A percentile compares a stretch with the other conserved stretches of the same genome.
Evolutionary conservation across 1,140 invertebrate species (phyloP).

Genomic region (Drosophila parabipectinata): DNA sequence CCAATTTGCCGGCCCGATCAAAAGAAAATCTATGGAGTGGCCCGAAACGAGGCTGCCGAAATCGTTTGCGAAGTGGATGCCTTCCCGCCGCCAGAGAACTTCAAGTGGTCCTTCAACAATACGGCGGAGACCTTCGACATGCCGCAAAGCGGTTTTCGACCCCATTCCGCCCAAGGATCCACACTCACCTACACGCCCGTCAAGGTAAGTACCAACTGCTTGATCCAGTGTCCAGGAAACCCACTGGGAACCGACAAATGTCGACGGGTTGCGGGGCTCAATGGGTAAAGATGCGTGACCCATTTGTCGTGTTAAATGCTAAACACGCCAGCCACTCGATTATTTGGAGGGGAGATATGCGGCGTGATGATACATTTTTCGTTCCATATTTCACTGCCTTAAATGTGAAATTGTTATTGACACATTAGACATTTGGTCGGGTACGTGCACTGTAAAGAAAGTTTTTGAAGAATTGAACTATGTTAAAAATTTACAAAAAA

Average conservation of each 20-base stretch:
- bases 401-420: conserved; percentile 72
- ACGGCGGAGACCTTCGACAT: conserved; percentile 92
- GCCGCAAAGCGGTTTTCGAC: conserved; percentile 85
- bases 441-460: conserved; percentile 5
- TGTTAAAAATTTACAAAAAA: too few species aligned
- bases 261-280: neutral
- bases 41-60: conserved; percentile 91
- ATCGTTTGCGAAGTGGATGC: conserved; percentile 94
- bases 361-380: conserved; percentile 53
- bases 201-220: conserved; percentile 78
- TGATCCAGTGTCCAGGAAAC: neutral
- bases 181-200: conserved; percentile 91
- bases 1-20: conserved; percentile 92
- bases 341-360: conserved; percentile 31
- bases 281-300: conserved; percentile 19
- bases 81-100: conserved; percentile 92
- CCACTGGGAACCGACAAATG: conserved; percentile 18
- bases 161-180: conserved; percentile 87
- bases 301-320: conserved; percentile 42
- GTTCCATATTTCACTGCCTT: conserved; percentile 56
- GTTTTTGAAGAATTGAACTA: too few species aligned
- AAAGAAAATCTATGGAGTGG: conserved; percentile 93
- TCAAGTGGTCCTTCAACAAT: conserved; percentile 96
- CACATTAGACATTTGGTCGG: conserved; percentile 69
- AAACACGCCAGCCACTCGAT: conserved; percentile 28